Evolutionary conservation across 2,888 invertebrate genomes (phyloP), one percentile per base, ranked within the genome.

Genomic region (Synanthedon formicaeformis): DNA sequence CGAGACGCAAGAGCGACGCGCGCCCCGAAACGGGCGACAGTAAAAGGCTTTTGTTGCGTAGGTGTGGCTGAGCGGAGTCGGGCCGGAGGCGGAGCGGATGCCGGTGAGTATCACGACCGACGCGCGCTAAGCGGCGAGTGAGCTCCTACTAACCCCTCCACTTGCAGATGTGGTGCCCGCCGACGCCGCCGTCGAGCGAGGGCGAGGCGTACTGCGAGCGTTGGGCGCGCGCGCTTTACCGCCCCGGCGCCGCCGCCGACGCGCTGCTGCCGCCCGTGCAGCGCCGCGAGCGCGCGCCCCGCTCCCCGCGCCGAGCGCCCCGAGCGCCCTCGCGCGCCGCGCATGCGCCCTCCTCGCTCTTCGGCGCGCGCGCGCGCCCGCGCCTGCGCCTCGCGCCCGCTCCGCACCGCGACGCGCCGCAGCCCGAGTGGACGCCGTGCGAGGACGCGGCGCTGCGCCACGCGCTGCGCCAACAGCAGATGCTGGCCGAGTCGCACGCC

Each of bases 131-230:
- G 23, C 5, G 23, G 23, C 23, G 23, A 23, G 23, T 23, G 23
- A 23, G 5, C n/a, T 34, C 56, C 50, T 23, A 23, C 23, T 23
- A 23, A 23, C 23, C 53, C 56, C 23, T 57, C 18, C 16, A 51
- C 52, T 61, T 68, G 63, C 81, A 98, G 97, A 92, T 96, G 90
- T 99, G 98, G 98, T 93, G 95, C 63, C 98, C 98, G 53, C 98
- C 98, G 54, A 98, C 98, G 16, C 98, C 98, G 55, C 98, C 98
- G 11, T 93, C 94, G 75, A 95, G 95, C 75, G 97, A 97, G 67
- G 93, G 93, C 71, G 98, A 98, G 78, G 89, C 97, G 54, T 97
- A 97, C 88, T 92, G 96, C 62, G 98, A 98, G 76, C 90, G 91
- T 63, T 92, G 94, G 56, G 84, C 96, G 76, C 91, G 93, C 57